phyloP scores from a whole-genome alignment of 2,113 vertebrate species.

The Sander vitreus region DNA sequence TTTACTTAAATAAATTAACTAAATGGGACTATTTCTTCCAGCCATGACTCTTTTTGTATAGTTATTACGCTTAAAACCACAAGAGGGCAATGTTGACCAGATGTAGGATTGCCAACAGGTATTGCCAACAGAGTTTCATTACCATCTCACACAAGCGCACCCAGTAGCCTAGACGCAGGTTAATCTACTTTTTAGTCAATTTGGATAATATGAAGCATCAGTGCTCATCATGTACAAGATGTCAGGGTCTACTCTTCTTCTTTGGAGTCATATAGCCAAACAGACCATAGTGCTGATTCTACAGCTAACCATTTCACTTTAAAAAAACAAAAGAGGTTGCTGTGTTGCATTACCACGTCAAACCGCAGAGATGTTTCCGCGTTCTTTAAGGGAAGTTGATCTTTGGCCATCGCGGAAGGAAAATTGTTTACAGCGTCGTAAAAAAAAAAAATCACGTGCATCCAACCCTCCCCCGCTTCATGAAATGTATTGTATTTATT shows the following conservation, averaged over 20 bases:
- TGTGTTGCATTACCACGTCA: background rate
- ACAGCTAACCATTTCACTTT: no score
- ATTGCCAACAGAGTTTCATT: background rate
- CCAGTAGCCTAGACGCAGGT: no score
- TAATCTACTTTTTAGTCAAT: background rate
- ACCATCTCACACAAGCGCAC: background rate
- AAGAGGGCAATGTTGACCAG: background rate
- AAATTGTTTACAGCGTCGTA: background rate
- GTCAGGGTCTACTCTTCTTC: background rate
- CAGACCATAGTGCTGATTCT: background rate
- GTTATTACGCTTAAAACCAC: background rate
- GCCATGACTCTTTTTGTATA: no score
- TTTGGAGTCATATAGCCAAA: background rate
- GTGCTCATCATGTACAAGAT: background rate
- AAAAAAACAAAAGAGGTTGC: background rate
- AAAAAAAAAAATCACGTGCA: background rate
- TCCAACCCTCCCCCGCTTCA: background rate
- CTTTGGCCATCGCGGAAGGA: background rate
- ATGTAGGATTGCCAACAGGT: no score
- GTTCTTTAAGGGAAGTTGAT: constrained; percentile 24
- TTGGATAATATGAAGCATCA: background rate
- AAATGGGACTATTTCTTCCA: no score
- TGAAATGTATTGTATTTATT: background rate
- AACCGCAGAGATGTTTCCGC: constrained; percentile 15
- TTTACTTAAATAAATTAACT: no score